Percentiles rank a stretch among this genome's conserved stretches.
phyloP scores from a whole-genome alignment of 2,888 invertebrate genomes.

The Himalopsyche japonica region DNA sequence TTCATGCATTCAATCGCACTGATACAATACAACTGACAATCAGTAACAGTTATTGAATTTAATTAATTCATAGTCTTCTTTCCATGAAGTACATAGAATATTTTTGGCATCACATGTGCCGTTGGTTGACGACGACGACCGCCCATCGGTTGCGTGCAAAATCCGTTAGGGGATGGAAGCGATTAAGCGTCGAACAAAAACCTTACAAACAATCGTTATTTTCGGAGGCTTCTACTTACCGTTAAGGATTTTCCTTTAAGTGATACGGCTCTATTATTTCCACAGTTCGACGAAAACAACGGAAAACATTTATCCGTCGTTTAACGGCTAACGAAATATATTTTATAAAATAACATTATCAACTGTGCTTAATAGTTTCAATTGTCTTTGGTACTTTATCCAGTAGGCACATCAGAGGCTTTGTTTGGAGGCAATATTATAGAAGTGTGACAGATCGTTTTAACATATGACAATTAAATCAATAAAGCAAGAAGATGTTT shows the following conservation, averaged over 20 bases:
- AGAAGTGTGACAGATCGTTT: no score
- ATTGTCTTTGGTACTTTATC: no score
- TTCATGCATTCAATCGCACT: no score
- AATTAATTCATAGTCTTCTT: no score
- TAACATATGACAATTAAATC: no score
- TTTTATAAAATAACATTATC: background rate
- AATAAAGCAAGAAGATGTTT: no score
- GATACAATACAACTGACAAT: no score
- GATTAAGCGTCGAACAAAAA: background rate
- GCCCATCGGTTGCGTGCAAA: background rate
- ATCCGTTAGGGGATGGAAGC: background rate
- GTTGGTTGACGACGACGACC: background rate
- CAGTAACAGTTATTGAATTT: no score
- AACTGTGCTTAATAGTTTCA: no score
- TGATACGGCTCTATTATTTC: background rate
- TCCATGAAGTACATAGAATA: no score
- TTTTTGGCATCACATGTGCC: background rate
- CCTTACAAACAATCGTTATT: constrained; percentile 1
- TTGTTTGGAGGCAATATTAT: background rate
- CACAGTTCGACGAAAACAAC: background rate
- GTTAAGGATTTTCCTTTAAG: background rate
- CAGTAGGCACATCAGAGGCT: background rate
- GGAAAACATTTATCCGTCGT: background rate
- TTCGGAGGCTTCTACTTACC: background rate
- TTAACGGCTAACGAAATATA: background rate